Evolutionary conservation across 2,113 vertebrate genomes (phyloP).

Genomic region (Callocephalon fimbriatum): DNA sequence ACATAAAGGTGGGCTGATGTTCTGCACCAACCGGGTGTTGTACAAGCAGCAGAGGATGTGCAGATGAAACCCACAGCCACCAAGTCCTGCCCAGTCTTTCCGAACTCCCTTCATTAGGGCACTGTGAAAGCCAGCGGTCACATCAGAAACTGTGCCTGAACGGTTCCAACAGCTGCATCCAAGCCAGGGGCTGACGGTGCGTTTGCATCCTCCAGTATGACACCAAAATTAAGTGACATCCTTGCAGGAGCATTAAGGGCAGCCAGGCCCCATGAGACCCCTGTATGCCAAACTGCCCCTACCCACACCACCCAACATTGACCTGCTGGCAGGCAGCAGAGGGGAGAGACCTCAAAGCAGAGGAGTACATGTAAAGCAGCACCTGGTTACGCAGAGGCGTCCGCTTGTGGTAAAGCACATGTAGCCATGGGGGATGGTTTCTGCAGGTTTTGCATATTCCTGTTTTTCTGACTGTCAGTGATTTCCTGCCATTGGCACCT

Average conservation of each 20-base stretch:
- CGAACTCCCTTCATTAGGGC: background rate
- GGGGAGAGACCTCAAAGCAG: background rate
- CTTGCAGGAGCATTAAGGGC: background rate
- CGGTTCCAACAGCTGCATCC: background rate
- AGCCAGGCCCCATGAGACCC: background rate
- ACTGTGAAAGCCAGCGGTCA: rapidly evolving
- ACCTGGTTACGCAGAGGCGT: background rate
- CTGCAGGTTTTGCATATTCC: background rate
- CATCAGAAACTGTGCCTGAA: background rate
- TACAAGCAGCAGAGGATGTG: no score
- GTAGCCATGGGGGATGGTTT: background rate
- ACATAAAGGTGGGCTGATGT: background rate
- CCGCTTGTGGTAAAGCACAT: rapidly evolving
- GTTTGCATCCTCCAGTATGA: background rate
- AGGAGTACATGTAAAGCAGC: background rate
- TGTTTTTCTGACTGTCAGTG: no score
- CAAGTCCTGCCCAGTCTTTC: background rate
- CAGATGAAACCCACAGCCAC: background rate
- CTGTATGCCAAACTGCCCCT: background rate
- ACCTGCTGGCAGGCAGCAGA: background rate
- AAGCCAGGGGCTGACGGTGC: rapidly evolving
- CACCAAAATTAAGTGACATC: background rate
- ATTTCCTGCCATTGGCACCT: background rate
- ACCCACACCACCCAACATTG: rapidly evolving
- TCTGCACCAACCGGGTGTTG: background rate